phyloP scores from a whole-genome alignment of 2,888 invertebrate species.

The Synanthedon vespiformis region DNA sequence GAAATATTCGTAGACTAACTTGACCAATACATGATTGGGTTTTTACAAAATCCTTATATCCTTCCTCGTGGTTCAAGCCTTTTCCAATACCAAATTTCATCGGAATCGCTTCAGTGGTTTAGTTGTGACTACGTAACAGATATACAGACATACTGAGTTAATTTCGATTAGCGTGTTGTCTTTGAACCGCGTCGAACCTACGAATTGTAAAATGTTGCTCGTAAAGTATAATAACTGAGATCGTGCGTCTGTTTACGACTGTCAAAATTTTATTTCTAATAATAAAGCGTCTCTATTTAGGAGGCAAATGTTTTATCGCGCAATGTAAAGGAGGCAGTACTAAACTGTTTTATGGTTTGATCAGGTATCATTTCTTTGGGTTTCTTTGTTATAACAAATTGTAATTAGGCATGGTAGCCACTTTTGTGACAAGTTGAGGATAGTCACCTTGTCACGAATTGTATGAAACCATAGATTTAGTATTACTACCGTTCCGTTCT shows the following conservation, averaged over 20 bases:
- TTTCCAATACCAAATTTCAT: too few species aligned
- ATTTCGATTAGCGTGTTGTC: conserved; percentile 20
- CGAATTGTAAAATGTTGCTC: conserved; percentile 50
- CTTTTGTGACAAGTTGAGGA: not conserved
- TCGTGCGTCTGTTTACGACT: conserved; percentile 53
- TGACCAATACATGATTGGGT: too few species aligned
- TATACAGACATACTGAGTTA: not conserved
- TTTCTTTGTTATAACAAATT: conserved; percentile 4
- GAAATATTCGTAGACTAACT: too few species aligned
- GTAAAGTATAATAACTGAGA: conserved; percentile 59
- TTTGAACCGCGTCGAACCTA: too few species aligned
- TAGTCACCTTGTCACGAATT: too few species aligned
- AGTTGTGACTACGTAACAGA: not conserved
- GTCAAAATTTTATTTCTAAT: conserved; percentile 66
- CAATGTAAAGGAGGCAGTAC: conserved; percentile 43
- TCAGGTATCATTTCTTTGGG: conserved; percentile 33
- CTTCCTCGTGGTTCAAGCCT: too few species aligned
- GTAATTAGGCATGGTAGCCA: not conserved
- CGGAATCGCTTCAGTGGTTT: not conserved
- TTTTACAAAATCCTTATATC: too few species aligned
- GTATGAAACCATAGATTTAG: too few species aligned
- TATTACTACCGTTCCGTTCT: too few species aligned
- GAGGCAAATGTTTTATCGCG: conserved; percentile 57
- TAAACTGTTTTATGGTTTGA: conserved; percentile 38
- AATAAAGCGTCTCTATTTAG: conserved; percentile 67